Evolutionary conservation across 2,888 invertebrate genomes (phyloP).

Genomic region (Erannis defoliaria): DNA sequence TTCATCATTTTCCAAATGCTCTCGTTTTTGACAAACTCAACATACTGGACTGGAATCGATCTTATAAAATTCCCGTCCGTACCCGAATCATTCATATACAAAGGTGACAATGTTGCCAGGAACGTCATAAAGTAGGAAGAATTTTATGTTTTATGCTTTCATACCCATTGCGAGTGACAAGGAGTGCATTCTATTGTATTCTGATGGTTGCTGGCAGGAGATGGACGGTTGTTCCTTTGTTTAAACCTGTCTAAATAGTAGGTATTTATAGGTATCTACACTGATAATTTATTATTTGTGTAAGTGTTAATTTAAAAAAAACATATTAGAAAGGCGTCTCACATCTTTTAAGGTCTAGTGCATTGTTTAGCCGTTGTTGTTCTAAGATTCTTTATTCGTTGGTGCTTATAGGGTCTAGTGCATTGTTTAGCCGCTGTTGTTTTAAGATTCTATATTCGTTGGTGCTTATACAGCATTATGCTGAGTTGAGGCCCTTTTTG

Average conservation of each 20-base stretch:
- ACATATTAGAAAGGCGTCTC: too few species aligned
- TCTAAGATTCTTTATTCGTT: too few species aligned
- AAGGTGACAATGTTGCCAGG: slow-evolving; percentile 48
- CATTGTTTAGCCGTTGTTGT: too few species aligned
- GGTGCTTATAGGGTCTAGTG: too few species aligned
- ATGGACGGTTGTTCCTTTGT: slow-evolving; percentile 64
- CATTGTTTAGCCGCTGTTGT: too few species aligned
- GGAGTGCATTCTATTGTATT: slow-evolving; percentile 75
- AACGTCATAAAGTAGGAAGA: slow-evolving; percentile 59
- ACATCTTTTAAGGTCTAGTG: too few species aligned
- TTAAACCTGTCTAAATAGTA: slow-evolving; percentile 40
- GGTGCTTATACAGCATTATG: too few species aligned
- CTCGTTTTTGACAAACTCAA: not conserved
- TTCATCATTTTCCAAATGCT: not conserved
- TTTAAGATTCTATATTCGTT: too few species aligned
- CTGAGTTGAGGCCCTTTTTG: too few species aligned
- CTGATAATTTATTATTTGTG: too few species aligned
- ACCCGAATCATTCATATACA: slow-evolving; percentile 32
- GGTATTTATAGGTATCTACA: not conserved
- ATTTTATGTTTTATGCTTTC: slow-evolving; percentile 62
- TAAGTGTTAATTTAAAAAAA: too few species aligned
- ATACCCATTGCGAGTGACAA: slow-evolving; percentile 57
- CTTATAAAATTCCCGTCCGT: slow-evolving; percentile 15
- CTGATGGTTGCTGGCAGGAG: slow-evolving; percentile 66
- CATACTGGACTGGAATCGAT: slow-evolving; percentile 6